Conservation (phyloP, 2,888 invertebrate species). For the Ptychoptera albimana region DNA sequence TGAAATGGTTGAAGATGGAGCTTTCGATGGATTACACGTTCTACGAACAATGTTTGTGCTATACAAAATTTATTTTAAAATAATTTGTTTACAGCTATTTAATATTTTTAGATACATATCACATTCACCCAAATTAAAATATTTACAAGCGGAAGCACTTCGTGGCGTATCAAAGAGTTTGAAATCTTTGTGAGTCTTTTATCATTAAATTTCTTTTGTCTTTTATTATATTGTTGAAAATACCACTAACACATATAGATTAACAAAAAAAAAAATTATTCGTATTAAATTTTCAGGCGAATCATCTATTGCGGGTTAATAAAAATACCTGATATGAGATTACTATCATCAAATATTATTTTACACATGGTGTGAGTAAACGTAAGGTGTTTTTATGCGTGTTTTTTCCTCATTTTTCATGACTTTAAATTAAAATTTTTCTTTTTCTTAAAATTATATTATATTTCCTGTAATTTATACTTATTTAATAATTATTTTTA, state of each 20-base stretch:
- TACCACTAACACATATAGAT: background rate
- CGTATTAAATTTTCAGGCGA: conserved; percentile 35
- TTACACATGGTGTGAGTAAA: conserved; percentile 54
- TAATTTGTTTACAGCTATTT: conserved; percentile 8
- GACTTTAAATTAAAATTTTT: too few species aligned
- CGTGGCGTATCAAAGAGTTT: conserved; percentile 27
- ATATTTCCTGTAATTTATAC: too few species aligned
- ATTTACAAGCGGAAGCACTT: conserved; percentile 27
- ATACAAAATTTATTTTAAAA: background rate
- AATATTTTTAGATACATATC: conserved; percentile 50
- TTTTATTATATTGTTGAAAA: background rate
- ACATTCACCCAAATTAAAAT: conserved; percentile 44
- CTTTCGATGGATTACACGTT: conserved; percentile 19
- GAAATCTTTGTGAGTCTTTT: conserved; percentile 42
- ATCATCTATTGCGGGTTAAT: conserved; percentile 50
- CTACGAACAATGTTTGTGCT: conserved; percentile 13
- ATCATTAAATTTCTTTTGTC: too few species aligned
- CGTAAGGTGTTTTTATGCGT: conserved; percentile 6
- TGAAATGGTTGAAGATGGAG: conserved; percentile 24
- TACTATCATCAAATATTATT: conserved; percentile 38
- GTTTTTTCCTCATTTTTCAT: background rate
- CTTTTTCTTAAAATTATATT: too few species aligned
- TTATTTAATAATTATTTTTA: conserved; percentile 3
- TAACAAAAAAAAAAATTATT: conserved; percentile 2
- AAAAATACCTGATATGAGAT: conserved; percentile 47